Conservation (phyloP, 2,113 vertebrate species). For the Rattus rattus region DNA sequence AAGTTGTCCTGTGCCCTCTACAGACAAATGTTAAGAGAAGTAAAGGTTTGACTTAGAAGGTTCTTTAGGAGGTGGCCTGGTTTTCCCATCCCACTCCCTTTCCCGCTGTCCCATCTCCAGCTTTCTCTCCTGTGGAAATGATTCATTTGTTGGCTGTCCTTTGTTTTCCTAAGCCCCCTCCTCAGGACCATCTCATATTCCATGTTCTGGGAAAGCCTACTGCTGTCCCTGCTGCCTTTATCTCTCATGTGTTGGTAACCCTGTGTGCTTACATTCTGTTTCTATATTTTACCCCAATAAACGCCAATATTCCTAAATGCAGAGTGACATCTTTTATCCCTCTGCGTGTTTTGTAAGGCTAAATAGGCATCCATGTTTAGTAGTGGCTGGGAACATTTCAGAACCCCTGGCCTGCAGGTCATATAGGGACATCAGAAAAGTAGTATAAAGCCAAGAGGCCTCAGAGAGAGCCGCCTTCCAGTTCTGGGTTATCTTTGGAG, state of each 20-base stretch:
- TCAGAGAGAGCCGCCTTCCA: background rate
- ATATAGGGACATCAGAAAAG: background rate
- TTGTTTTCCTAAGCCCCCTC: background rate
- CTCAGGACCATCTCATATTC: background rate
- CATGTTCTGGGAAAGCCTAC: background rate
- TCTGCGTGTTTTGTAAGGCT: slow-evolving; percentile 8
- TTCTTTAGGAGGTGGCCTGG: background rate
- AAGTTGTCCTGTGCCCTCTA: background rate
- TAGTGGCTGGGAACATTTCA: background rate
- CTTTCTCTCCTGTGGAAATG: background rate
- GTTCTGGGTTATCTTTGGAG: background rate
- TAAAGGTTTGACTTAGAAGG: background rate
- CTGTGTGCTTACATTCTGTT: background rate
- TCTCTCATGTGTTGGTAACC: background rate
- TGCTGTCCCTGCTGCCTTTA: background rate
- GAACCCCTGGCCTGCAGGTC: background rate
- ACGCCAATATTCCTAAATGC: background rate
- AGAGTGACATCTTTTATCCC: background rate
- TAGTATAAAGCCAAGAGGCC: background rate
- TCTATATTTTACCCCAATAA: background rate
- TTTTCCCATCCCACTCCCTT: background rate
- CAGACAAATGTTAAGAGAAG: background rate
- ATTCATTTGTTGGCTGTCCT: background rate
- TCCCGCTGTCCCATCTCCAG: background rate
- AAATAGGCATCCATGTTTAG: background rate